Evolutionary conservation across 2,888 invertebrate species (phyloP), one percentile per base, ranked within the genome.

Genomic region (Brachylomia viminalis): DNA sequence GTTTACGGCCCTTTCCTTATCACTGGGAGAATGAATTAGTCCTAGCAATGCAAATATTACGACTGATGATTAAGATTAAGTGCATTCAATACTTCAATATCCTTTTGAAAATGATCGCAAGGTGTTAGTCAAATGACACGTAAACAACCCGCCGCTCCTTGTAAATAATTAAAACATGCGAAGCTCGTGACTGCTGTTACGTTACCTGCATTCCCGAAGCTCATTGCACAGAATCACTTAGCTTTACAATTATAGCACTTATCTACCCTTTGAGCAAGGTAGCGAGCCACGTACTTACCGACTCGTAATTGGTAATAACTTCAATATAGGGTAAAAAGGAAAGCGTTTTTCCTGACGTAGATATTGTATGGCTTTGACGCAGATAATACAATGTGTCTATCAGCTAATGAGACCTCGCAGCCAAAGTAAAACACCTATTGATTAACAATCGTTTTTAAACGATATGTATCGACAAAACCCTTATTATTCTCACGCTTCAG

Each of bases 141-240:
- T 47, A 15, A 65, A 76, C 54, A 49, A 17, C 10, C 42, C 52
- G 20, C 49, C 52, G 11, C 33, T 73, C 54, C 61, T 38, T 64
- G 38, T 27, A 33, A 59, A 62, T 72, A 59, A 73, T 75, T 73
- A 71, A 83, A 73, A 62, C 72, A 70, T 20, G 5, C 42, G 20
- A 27, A 45, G 30, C 38, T 76, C 42, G 67, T 72, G 74, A 71
- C 75, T 30, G 27, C 47, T 2, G 23, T 15, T 38, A 74, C 56
- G 64, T 27, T 58, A 47, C 52, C 42, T 62, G 64, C 66, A 65
- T 65, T 75, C 54, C 38, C 42, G 45, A 69, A 17, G 33, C 30
- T 47, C 47, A 42, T 67, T 64, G n/a, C 52, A 33, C 20, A 33
- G 30, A n/a, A 54, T 59, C 59, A 54, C 33, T 71, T 64, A 71